Base-by-base conservation (phyloP, 2,113 vertebrate species). In the Nycticryphes semicollaris region DNA sequence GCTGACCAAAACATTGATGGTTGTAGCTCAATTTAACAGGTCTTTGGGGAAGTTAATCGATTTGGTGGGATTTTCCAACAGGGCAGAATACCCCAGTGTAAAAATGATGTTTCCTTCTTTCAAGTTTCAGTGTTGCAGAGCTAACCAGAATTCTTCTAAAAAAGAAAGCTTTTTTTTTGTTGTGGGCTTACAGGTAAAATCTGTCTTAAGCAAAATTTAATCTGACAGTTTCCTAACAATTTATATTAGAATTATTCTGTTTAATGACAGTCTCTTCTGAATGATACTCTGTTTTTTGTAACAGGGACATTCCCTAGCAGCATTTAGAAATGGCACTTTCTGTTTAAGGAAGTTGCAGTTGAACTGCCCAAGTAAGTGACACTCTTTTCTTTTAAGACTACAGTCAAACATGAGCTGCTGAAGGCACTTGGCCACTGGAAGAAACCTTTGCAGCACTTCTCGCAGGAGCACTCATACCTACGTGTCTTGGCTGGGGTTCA, bases 271-370 rank as follows among this genome's bases (percentile, higher is more conserved):
- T 48, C 41, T 77, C 24, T 81, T 59, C 35, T 56, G 51, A 7
- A 14, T 50, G 35, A 18, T 54, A 3, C 30, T 77, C 25, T 4
- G 0, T 12, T 73, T 28, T 82, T 66, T 39, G 8, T 31, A 59
- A 16, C 0, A 0, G n/a, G 18, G 68, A 25, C 1, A 0, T 63
- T 87, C 11, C 24, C 50, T 27, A 69, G 31, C 48, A 92, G 73
- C 54, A 27, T 47, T 45, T 56, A 83, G 66, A 57, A 68, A 21
- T 33, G 3, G 22, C 59, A 33, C 15, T 77, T 78, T 81, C 50
- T 82, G 64, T 48, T 48, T 63, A 37, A 31, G 43, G 24, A 72
- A 66, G 24, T 43, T 78, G 37, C 50, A 77, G 56, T 59, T 56
- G 14, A 74, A 11, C 30, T 84, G 56, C 68, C 50, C 45, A 78